These are phyloP conservation scores for Megathymus violae DNA, from an alignment of 1,140 invertebrate species.

Conservation along the genomic window DNA sequence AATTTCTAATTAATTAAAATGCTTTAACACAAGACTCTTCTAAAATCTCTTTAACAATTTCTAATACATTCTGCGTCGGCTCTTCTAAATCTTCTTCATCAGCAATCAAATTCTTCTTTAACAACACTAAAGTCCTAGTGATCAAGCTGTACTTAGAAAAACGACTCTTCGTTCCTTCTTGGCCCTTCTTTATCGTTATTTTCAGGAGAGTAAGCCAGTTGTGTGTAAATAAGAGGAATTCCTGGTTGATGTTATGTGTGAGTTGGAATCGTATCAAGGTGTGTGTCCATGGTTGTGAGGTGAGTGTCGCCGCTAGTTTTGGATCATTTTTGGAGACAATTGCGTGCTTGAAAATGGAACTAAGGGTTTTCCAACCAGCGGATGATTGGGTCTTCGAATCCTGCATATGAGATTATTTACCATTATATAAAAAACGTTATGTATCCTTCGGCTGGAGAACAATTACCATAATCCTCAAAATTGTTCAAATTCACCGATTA, in stretches of 20 bases:
- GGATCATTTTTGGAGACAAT: conserved; percentile 62
- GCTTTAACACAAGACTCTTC: conserved; percentile 41
- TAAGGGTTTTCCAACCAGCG: conserved; percentile 68
- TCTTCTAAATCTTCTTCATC: conserved; percentile 54
- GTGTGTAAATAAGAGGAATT: conserved; percentile 64
- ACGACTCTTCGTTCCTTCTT: conserved; percentile 45
- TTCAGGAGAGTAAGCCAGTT: conserved; percentile 69
- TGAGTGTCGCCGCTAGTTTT: conserved; percentile 60
- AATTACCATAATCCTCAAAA: too few relatives aligned
- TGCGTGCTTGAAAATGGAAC: conserved; percentile 68
- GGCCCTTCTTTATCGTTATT: conserved; percentile 59
- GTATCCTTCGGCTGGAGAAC: too few relatives aligned
- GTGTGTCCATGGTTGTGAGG: conserved; percentile 72
- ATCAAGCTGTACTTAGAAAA: conserved; percentile 60
- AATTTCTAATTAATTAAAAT: conserved; percentile 11
- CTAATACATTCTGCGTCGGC: conserved; percentile 46
- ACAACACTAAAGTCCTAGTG: conserved; percentile 53
- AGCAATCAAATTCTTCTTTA: conserved; percentile 54
- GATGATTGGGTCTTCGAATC: conserved; percentile 61
- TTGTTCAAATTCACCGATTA: too few relatives aligned
- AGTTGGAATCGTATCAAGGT: conserved; percentile 68
- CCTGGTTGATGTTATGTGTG: conserved; percentile 58
- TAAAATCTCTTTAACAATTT: conserved; percentile 59
- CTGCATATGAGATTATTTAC: conserved; percentile 36
- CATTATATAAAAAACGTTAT: not conserved